Conservation (phyloP, 2,113 vertebrate genomes). For the Anas platyrhynchos region DNA sequence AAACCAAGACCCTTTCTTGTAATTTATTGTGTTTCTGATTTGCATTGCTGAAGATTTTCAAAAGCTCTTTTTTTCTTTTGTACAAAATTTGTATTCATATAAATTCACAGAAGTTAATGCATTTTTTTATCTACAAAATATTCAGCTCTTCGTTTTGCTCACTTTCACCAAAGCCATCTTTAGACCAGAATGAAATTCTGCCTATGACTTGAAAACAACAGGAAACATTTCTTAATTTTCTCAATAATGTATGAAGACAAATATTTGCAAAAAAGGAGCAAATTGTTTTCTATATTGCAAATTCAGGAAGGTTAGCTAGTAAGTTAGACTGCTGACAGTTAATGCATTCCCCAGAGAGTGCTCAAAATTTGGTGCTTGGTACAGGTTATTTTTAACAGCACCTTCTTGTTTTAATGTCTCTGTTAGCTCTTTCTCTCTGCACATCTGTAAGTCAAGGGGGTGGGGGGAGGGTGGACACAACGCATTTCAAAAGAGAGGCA, state of each 20-base stretch:
- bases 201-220: neutral
- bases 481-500: neutral
- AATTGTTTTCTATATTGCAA: neutral
- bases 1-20: neutral
- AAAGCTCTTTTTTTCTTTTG: neutral
- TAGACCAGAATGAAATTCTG: neutral
- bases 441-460: neutral
- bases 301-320: neutral
- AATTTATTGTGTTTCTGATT: neutral
- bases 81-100: too few relatives aligned
- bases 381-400: neutral
- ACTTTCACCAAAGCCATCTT: neutral
- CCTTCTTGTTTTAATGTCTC: neutral
- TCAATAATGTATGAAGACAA: neutral
- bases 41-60: neutral
- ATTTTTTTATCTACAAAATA: neutral
- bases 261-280: neutral
- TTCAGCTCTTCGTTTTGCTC: neutral
- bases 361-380: neutral
- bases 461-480: neutral
- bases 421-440: neutral
- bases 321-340: neutral
- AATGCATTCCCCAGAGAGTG: neutral
- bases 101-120: neutral
- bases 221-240: neutral